These are phyloP conservation scores for Thripadectes ignobilis DNA, from an alignment of 2,797 vertebrate genomes.

Conservation along the genomic window DNA sequence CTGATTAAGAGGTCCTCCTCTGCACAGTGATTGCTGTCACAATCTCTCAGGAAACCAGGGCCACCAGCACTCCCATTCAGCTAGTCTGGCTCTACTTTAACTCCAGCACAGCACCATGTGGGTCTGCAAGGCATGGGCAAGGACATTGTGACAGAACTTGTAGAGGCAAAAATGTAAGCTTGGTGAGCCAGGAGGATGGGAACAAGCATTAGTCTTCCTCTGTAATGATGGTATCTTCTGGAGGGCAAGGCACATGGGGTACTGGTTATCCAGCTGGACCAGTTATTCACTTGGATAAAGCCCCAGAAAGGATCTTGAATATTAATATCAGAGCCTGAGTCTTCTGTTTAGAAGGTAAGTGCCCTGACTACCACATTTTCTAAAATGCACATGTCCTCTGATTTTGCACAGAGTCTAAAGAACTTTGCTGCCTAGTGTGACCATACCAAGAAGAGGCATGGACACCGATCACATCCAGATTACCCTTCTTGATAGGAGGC, in stretches of 20 bases:
- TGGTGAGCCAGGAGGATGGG: background rate
- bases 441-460: background rate
- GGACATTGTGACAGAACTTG: rapidly evolving
- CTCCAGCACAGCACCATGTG: background rate
- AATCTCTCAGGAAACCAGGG: background rate
- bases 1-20: background rate
- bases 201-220: background rate
- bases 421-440: background rate
- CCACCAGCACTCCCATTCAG: background rate
- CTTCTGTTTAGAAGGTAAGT: background rate
- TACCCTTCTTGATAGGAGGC: background rate
- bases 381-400: background rate
- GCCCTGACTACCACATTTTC: background rate
- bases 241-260: background rate
- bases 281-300: too few relatives aligned
- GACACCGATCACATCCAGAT: background rate
- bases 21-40: rapidly evolving
- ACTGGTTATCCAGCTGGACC: too few relatives aligned
- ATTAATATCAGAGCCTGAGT: background rate
- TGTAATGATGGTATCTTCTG: background rate
- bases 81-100: background rate
- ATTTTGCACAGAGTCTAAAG: background rate
- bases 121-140: background rate
- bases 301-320: background rate
- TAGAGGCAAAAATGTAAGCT: background rate